Evolutionary conservation across 1,140 invertebrate species (phyloP).

Genomic region (Conus betulinus): DNA sequence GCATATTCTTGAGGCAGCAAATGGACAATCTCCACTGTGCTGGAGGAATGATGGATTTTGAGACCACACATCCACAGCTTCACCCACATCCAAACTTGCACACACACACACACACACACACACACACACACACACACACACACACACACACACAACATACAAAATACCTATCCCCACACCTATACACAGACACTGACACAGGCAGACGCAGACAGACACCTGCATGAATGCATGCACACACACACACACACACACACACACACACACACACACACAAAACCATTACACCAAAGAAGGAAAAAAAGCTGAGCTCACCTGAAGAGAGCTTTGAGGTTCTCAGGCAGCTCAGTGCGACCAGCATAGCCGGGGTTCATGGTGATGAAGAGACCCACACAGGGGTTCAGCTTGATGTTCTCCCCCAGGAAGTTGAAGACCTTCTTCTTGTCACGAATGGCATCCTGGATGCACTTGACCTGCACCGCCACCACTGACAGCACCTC

Average conservation of each 20-base stretch:
- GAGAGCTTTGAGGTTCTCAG: conserved; percentile 91
- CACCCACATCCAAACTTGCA: neutral
- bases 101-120: neutral
- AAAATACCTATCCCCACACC: too few relatives aligned
- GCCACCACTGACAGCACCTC: conserved; percentile 97
- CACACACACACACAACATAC: too few relatives aligned
- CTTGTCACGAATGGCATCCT: conserved; percentile 95
- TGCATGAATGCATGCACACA: too few relatives aligned
- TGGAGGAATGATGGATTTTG: too few relatives aligned
- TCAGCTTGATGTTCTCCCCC: conserved; percentile 91
- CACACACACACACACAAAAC: neutral
- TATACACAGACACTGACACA: too few relatives aligned
- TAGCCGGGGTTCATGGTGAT: conserved; percentile 99
- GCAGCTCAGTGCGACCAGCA: conserved; percentile 93
- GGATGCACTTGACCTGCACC: conserved; percentile 90
- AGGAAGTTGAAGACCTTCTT: conserved; percentile 94
- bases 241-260: too few relatives aligned
- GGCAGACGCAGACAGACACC: too few relatives aligned
- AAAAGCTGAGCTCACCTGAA: conserved; percentile 80
- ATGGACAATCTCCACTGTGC: too few relatives aligned
- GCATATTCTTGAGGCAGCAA: too few relatives aligned
- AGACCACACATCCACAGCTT: too few relatives aligned
- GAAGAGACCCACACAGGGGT: conserved; percentile 93
- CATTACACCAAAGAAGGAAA: too few relatives aligned
- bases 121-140: too few relatives aligned